Evolutionary conservation across 2,113 vertebrate species (phyloP), one percentile per base, ranked within the genome.

Genomic region (Macquaria ambigua): DNA sequence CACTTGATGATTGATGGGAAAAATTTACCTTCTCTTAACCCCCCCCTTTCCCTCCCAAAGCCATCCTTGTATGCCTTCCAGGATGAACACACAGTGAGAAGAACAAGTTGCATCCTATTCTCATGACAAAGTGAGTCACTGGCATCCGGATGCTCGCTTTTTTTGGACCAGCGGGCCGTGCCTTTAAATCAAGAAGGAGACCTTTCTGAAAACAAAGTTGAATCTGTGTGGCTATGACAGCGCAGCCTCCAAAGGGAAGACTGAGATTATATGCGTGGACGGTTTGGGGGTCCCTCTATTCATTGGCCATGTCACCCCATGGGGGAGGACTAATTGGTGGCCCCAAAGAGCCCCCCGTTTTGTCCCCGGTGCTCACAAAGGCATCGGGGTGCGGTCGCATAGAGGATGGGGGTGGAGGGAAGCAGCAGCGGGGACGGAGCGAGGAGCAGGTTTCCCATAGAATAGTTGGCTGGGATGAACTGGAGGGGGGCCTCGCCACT

Each of bases 241-340:
- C 68, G 82, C 59, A 79, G 84, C 55, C 87, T 89, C 67, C 69
- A 85, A 85, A 89, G 75, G 80, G 72, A 84, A 84, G 85, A 84
- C 59, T 84, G 90, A 92, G 91, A 92, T 95, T 93, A 94, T 91
- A 93, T 93, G 91, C 92, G 89, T 93, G 89, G 93, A 91, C 87
- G 85, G 92, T 93, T 94, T 66, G 89, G 92, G 89, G 93, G 93
- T 93, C 89, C 87, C 69, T 90, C 94, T 93, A 94, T 96, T 96
- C 93, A 96, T 87, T 23, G 84, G 74, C 85, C 89, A 84, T 95
- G 94, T 94, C 90, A 91, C 95, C 95, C 94, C 93, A 93, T 95
- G 94, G 94, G 93, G 95, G 92, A 95, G 93, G 83, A 93, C 96
- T 96, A 96, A 96, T 96, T 96, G 96, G 95, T 94, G 93, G 93